Conservation (phyloP, 1,140 invertebrate species). For the Scaptomyza montana region DNA sequence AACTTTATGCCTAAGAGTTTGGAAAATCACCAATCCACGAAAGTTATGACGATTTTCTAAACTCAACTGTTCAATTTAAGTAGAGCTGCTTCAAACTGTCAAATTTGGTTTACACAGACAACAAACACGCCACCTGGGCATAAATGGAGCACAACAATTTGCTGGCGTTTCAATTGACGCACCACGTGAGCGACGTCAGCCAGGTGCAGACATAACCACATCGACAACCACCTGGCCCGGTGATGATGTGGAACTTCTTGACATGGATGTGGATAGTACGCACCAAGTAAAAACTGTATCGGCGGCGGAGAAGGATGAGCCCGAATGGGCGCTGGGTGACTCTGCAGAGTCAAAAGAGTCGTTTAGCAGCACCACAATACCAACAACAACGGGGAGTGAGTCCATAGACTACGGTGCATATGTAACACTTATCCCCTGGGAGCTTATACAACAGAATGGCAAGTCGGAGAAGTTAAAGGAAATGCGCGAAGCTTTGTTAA, state of each 20-base stretch:
- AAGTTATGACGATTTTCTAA: no score
- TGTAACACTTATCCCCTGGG: constrained; percentile 76
- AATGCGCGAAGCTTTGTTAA: constrained; percentile 65
- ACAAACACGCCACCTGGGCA: constrained; percentile 88
- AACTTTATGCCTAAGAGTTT: no score
- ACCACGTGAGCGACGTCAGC: constrained; percentile 70
- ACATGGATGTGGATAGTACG: constrained; percentile 56
- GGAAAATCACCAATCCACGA: no score
- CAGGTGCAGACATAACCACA: constrained; percentile 3
- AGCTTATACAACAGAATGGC: constrained; percentile 75
- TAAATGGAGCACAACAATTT: constrained; percentile 84
- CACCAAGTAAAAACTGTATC: constrained; percentile 59
- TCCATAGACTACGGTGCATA: constrained; percentile 65
- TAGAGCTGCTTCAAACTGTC: constrained; percentile 2
- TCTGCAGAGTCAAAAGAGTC: constrained; percentile 49
- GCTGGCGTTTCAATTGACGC: constrained; percentile 55
- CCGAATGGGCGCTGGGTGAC: constrained; percentile 61
- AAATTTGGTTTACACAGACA: constrained; percentile 85
- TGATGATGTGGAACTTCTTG: constrained; percentile 71
- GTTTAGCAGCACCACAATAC: constrained; percentile 24
- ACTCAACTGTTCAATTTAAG: no score
- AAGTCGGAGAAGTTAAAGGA: constrained; percentile 73
- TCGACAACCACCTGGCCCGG: constrained; percentile 35
- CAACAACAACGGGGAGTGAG: constrained; percentile 31
- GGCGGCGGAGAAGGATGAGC: constrained; percentile 46